Percentiles rank a stretch among this genome's conserved stretches.
Conservation (phyloP, 2,797 vertebrate species). For the Ctenosaura bakeri region DNA sequence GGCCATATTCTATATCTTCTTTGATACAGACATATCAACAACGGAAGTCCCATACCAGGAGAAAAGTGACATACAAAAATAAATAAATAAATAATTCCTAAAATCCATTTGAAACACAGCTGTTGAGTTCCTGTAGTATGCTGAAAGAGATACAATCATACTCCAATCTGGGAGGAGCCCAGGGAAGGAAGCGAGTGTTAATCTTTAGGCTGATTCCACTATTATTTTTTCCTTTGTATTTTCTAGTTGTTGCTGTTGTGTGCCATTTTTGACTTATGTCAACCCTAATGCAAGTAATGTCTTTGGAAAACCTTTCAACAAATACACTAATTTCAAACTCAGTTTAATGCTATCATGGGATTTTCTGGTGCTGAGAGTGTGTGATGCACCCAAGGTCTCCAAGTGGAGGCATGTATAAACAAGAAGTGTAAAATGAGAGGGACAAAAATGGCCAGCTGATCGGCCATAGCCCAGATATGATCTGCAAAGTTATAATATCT, state of each 20-base stretch:
- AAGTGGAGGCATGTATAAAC: neutral
- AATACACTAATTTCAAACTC: slow-evolving; percentile 50
- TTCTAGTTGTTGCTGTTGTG: neutral
- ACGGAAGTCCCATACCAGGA: neutral
- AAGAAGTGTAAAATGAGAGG: neutral
- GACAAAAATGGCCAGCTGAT: neutral
- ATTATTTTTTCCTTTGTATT: neutral
- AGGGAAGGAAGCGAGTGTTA: neutral
- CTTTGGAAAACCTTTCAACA: slow-evolving; percentile 59
- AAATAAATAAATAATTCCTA: neutral
- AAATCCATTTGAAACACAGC: slow-evolving; percentile 3
- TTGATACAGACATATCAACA: neutral
- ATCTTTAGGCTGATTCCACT: neutral
- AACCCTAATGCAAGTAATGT: slow-evolving; percentile 16
- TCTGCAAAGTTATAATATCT: neutral
- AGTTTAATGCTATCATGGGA: neutral
- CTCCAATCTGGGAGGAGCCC: neutral
- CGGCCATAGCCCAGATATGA: neutral
- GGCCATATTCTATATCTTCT: neutral
- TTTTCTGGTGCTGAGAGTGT: no score
- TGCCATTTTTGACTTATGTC: no score
- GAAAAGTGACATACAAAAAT: no score
- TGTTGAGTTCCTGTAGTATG: neutral
- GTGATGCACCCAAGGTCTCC: no score
- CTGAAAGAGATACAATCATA: neutral